Base-by-base conservation (phyloP, 2,797 vertebrate genomes). In the Thalassophryne amazonica region DNA sequence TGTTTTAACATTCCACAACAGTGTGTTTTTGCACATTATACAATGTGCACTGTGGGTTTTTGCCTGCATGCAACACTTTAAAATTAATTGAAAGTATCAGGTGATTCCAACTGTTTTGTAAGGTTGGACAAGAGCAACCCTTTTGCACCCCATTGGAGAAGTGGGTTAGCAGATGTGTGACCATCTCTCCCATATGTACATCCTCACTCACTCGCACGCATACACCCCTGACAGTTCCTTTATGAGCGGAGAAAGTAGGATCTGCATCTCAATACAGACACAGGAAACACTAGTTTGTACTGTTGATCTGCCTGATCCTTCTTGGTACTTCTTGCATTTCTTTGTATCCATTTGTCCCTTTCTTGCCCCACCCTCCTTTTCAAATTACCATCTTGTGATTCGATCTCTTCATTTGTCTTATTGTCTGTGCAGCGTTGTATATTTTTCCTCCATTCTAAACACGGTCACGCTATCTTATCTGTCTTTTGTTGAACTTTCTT, bases 241-340 rank as follows among this genome's bases (percentile, higher is more conserved):
- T 86, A 85, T 82, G 56, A 72, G 67, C 59, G 54, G 53, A 22
- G 45, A 70, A 81, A 80, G 62, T 69, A 28, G 33, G 65, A 87
- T 90, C 86, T 88, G 81, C 88, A 89, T 89, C 67, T 88, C 73
- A 90, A 89, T 89, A 71, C 77, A 52, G 68, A 52, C 55, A 69
- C 69, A 87, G 78, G 85, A 85, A 86, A 78, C 64, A 66, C 58
- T 42, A 64, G 74, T 75, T 83, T 78, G 71, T 56, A 34, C 60
- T 47, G 73, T 63, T 66, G 73, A 85, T 80, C 69, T 56, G 21
- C 51, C 67, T 71, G 61, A 77, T 81, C 57, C 69, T 20, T 4
- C 65, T 49, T 72, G 72, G 76, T 73, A 69, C 47, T 55, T 61
- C 37, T 55, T 69, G 29, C 52, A 9, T 43, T 57, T 63, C 61